phyloP scores from a whole-genome alignment of 2,113 vertebrate species.

The Halcyon malimbica region DNA sequence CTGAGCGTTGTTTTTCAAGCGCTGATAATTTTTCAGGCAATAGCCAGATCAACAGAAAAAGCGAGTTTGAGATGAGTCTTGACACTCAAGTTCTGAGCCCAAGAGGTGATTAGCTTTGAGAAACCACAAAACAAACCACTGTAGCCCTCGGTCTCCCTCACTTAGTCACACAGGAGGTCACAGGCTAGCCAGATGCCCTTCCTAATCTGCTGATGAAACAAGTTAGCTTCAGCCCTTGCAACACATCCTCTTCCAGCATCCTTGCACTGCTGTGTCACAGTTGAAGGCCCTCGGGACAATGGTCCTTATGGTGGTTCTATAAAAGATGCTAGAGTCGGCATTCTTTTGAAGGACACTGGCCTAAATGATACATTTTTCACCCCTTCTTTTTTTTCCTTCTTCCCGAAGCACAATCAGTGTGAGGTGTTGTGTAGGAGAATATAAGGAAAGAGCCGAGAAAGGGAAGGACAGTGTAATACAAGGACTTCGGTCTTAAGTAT shows the following conservation, averaged over 20 bases:
- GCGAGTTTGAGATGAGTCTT: neutral
- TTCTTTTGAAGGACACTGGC: neutral
- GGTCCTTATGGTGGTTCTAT: neutral
- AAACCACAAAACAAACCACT: conserved; percentile 11
- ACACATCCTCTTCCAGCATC: neutral
- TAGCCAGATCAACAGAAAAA: neutral
- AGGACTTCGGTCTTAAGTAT: neutral
- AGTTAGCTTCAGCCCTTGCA: neutral
- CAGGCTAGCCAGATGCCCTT: neutral
- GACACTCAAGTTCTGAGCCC: neutral
- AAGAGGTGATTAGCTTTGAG: neutral
- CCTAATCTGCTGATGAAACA: neutral
- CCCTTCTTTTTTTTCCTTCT: neutral
- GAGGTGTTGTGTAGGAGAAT: neutral
- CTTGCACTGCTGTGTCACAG: neutral
- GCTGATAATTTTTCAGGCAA: neutral
- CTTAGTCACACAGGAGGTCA: neutral
- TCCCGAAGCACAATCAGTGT: neutral
- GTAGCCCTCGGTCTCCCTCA: neutral
- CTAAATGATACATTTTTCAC: neutral
- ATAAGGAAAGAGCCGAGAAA: neutral
- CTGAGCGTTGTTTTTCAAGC: neutral
- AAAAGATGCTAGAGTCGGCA: neutral
- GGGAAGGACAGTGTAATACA: neutral
- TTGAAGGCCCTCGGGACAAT: neutral